phyloP scores from a whole-genome alignment of 2,113 vertebrate species.

The Hirundichthys speculiger region DNA sequence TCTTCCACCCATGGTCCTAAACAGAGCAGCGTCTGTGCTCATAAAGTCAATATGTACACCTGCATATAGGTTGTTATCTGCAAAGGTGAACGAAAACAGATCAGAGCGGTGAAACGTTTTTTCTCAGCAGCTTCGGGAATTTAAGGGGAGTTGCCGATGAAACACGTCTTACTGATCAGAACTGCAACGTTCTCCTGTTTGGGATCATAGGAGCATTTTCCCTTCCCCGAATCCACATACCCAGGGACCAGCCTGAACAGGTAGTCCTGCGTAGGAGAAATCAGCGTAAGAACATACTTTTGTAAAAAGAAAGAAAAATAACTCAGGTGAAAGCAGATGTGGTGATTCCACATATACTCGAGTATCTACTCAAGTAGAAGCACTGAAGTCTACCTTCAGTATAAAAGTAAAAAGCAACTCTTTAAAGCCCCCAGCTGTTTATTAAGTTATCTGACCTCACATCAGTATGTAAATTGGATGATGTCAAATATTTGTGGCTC shows the following conservation, averaged over 20 bases:
- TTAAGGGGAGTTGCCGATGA: neutral
- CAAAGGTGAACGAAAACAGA: neutral
- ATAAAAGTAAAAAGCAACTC: no score
- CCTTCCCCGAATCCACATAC: slow-evolving; percentile 84
- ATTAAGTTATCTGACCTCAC: no score
- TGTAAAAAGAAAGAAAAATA: neutral
- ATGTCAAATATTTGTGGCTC: no score
- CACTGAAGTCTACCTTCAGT: no score
- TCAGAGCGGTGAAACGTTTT: neutral
- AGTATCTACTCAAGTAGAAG: no score
- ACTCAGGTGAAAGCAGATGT: no score
- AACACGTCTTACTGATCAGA: slow-evolving; percentile 79
- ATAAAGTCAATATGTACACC: slow-evolving; percentile 89
- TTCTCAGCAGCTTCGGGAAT: neutral
- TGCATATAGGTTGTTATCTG: slow-evolving; percentile 86
- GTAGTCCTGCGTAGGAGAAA: slow-evolving; percentile 79
- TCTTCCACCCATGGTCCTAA: slow-evolving; percentile 85
- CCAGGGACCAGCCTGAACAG: slow-evolving; percentile 85
- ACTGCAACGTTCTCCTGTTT: slow-evolving; percentile 83
- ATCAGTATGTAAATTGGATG: no score
- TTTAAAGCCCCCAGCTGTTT: no score
- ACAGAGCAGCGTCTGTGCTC: slow-evolving; percentile 87
- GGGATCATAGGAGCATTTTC: slow-evolving; percentile 87
- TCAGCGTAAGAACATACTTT: neutral
- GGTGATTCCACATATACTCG: no score